These are phyloP conservation scores for Sclerodermus sp. DNA, from an alignment of 2,888 invertebrate species.

Conservation along the genomic window DNA sequence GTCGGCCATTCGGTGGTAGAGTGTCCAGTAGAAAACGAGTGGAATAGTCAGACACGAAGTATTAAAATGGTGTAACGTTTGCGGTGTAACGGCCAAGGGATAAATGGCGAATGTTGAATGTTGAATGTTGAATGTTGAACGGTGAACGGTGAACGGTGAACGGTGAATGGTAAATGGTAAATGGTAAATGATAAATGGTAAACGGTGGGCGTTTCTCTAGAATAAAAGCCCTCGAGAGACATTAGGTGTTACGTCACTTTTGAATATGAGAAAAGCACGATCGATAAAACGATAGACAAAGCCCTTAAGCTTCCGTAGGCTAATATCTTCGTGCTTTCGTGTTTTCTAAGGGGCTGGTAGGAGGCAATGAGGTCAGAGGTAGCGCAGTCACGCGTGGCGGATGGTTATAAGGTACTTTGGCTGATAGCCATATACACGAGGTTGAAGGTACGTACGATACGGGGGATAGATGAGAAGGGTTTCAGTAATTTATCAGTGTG, in stretches of 20 bases:
- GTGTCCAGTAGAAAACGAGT: too few species aligned
- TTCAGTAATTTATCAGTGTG: conserved; percentile 55
- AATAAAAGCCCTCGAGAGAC: too few species aligned
- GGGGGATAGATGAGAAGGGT: conserved; percentile 31
- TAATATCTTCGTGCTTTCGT: conserved; percentile 14
- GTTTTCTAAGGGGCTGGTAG: conserved; percentile 8
- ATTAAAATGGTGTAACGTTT: too few species aligned
- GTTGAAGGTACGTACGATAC: conserved; percentile 27
- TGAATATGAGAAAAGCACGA: neutral
- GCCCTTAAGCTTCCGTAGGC: conserved; percentile 8
- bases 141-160: too few species aligned
- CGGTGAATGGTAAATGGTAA: too few species aligned
- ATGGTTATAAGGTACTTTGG: conserved; percentile 32
- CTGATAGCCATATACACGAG: conserved; percentile 33
- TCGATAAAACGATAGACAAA: neutral
- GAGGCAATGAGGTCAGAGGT: conserved; percentile 21
- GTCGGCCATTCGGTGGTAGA: too few species aligned
- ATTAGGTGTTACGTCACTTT: neutral
- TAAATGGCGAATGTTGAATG: too few species aligned
- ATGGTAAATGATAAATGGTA: too few species aligned
- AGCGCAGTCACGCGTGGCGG: conserved; percentile 27
- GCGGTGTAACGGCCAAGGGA: too few species aligned
- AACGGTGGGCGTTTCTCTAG: too few species aligned
- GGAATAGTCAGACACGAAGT: too few species aligned
- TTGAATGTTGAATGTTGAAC: too few species aligned